Evolutionary conservation across 1,140 invertebrate genomes (phyloP), one percentile per base, ranked within the genome.

Genomic region (Anagrus nilaparvatae): DNA sequence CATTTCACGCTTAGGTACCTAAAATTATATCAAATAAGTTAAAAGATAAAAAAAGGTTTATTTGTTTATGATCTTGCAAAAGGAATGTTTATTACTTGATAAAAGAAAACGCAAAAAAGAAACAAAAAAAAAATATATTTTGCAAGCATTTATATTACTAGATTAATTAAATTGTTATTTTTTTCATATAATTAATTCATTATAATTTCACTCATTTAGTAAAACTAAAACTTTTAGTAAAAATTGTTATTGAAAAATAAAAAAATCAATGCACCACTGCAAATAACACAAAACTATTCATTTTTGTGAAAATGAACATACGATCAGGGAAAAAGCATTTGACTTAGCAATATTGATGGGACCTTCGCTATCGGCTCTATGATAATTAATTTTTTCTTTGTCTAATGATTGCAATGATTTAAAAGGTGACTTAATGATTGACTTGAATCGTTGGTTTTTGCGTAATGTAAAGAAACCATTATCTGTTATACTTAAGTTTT

Each of bases 321-420:
- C 65, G 59, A 61, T 52, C 49, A 58, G 51, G 25, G 55, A 49
- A 50, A 45, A 47, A 50, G 53, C 50, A 48, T 55, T 46, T 48
- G 49, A 49, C 48, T 56, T 61, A 39, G 51, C 48, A 12, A 40
- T 20, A 40, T 56, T 86, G 19, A 14, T 51, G 38, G 60, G 54
- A 50, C 55, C 61, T 58, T 63, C 63, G 36, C 60, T 66, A 55
- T 52, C 53, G 28, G 65, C 55, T 52, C 63, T 61, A 58, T 61
- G 46, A 21, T 58, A 43, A 55, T 56, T 55, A 46, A 65, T 62
- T 56, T 63, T 62, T 35, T 46, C 53, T 45, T 63, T 49, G 40
- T 57, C 58, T 55, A 65, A 63, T 44, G 56, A 41, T 14, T 63
- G 61, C 33, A 67, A 55, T 27, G 63, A 66, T 58, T 67, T 65